These are phyloP conservation scores for Rhagonycha lutea DNA, from an alignment of 2,888 invertebrate species.

Conservation along the genomic window DNA sequence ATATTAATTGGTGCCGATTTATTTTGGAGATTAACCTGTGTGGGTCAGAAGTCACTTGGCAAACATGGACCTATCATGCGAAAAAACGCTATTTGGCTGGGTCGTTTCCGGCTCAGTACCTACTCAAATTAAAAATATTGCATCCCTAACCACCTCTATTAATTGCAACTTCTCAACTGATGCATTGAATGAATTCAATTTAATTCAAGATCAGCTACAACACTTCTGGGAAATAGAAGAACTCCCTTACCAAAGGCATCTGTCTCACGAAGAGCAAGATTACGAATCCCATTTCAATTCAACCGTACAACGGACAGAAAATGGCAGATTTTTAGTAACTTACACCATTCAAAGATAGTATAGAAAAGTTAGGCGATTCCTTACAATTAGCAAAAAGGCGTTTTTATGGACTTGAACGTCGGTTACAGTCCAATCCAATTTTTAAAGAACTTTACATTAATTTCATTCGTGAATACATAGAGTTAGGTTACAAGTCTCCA, in stretches of 20 bases:
- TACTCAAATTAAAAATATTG: no score
- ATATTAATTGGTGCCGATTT: slow-evolving; percentile 6
- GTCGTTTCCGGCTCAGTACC: not conserved
- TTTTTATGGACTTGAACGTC: not conserved
- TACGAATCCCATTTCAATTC: not conserved
- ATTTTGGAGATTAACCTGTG: slow-evolving; percentile 1
- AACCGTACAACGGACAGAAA: not conserved
- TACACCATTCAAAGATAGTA: not conserved
- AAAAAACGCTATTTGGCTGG: slow-evolving; percentile 9
- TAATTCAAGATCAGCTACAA: not conserved
- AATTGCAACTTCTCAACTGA: not conserved
- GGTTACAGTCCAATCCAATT: no score
- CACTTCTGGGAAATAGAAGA: slow-evolving; percentile 7
- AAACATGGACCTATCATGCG: not conserved
- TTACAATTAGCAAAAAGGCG: not conserved
- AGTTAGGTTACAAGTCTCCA: not conserved
- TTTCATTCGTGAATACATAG: not conserved
- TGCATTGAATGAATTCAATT: not conserved
- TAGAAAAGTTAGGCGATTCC: not conserved
- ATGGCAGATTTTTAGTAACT: not conserved
- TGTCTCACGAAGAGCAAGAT: not conserved
- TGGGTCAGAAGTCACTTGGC: not conserved
- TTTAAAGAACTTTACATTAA: not conserved
- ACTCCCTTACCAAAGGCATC: not conserved
- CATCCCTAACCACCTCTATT: no score